Percentiles rank a stretch among this genome's conserved stretches.
Conservation (phyloP, 2,888 invertebrate genomes). For the Anarsia innoxiella region DNA sequence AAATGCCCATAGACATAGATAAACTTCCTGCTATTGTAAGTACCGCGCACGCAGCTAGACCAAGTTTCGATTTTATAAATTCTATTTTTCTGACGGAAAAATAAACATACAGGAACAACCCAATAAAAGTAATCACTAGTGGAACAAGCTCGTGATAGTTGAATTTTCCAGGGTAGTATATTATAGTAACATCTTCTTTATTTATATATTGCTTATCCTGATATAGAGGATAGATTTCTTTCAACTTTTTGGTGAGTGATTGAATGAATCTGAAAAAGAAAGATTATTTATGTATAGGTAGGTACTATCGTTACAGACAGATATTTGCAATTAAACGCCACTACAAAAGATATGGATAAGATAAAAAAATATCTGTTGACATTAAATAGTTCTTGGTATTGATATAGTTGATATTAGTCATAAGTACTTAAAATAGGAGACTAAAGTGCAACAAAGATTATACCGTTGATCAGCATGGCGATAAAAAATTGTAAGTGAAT, state of each 20-base stretch:
- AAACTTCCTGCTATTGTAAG: constrained; percentile 90
- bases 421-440: too few relatives aligned
- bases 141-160: constrained; percentile 90
- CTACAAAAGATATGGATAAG: too few relatives aligned
- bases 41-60: constrained; percentile 92
- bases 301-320: too few relatives aligned
- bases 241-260: constrained; percentile 82
- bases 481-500: constrained; percentile 91
- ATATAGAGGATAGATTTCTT: constrained; percentile 82
- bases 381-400: too few relatives aligned
- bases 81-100: constrained; percentile 98
- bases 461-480: constrained; percentile 86
- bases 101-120: constrained; percentile 94
- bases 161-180: constrained; percentile 93
- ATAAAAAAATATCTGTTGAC: too few relatives aligned
- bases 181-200: constrained; percentile 68
- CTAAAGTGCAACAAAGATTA: not conserved
- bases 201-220: constrained; percentile 64
- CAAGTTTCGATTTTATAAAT: constrained; percentile 89
- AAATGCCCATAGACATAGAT: constrained; percentile 92
- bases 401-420: too few relatives aligned
- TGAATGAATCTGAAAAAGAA: constrained; percentile 80
- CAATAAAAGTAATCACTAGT: constrained; percentile 86
- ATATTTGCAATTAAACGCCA: too few relatives aligned
- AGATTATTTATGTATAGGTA: too few relatives aligned